Percentiles rank a stretch among this genome's conserved stretches.
Evolutionary conservation across 2,888 invertebrate species (phyloP).

Genomic region (Diadegma fenestrale): DNA sequence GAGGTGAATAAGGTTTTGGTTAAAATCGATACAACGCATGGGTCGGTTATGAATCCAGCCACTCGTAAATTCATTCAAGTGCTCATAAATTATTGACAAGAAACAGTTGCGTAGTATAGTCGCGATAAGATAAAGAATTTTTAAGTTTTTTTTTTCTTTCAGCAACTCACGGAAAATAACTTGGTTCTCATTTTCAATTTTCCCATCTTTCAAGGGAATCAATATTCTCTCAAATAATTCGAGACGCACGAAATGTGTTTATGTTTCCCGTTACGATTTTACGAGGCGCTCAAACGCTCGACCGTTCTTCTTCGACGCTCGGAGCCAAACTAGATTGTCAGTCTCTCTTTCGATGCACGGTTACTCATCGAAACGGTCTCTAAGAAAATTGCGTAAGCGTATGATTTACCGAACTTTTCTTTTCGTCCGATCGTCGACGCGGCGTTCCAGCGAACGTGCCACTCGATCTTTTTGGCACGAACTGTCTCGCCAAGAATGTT

Average conservation of each 20-base stretch:
- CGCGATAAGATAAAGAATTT: slow-evolving; percentile 25
- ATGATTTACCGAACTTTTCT: slow-evolving; percentile 53
- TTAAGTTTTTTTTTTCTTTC: neutral
- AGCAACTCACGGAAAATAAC: slow-evolving; percentile 67
- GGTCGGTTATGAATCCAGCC: neutral
- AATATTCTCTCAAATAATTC: neutral
- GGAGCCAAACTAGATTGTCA: slow-evolving; percentile 54
- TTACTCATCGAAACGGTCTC: slow-evolving; percentile 61
- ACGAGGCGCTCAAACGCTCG: neutral
- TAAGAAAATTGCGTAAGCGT: slow-evolving; percentile 59
- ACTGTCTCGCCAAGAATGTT: slow-evolving; percentile 26
- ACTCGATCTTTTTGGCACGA: slow-evolving; percentile 43
- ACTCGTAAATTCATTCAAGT: neutral
- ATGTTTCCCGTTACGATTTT: neutral
- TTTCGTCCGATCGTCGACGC: slow-evolving; percentile 21
- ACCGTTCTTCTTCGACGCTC: slow-evolving; percentile 34
- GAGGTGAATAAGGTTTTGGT: no score
- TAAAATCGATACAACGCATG: neutral
- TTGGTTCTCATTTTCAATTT: slow-evolving; percentile 70
- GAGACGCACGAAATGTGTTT: neutral
- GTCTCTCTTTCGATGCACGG: slow-evolving; percentile 41
- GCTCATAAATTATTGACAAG: neutral
- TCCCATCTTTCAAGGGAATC: slow-evolving; percentile 58
- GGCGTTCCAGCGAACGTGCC: slow-evolving; percentile 43
- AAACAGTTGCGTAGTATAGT: slow-evolving; percentile 5